phyloP scores from a whole-genome alignment of 2,797 vertebrate genomes.

The Micromesistius poutassou region DNA sequence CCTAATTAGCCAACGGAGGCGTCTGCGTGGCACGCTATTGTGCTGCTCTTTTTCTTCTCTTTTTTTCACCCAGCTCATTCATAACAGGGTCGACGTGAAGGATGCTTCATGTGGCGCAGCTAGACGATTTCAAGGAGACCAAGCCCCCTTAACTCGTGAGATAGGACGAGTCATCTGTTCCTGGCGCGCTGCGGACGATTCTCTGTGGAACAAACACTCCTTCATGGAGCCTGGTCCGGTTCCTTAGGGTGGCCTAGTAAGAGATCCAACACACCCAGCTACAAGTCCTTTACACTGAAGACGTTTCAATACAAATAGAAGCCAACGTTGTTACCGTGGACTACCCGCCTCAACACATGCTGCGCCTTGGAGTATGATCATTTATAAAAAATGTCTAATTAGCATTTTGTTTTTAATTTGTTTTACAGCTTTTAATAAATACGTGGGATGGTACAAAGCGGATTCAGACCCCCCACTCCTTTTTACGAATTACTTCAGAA shows the following conservation, averaged over 20 bases:
- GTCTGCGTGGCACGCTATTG: background rate
- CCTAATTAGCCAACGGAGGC: slow-evolving; percentile 54
- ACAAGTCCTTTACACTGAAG: background rate
- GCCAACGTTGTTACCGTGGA: background rate
- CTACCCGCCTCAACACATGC: background rate
- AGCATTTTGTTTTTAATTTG: background rate
- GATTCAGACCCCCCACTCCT: background rate
- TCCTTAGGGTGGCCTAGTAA: background rate
- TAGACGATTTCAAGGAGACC: background rate
- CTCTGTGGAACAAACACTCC: background rate
- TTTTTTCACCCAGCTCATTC: background rate
- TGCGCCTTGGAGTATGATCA: background rate
- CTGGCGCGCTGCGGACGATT: background rate
- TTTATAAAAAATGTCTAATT: background rate
- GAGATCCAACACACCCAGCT: background rate
- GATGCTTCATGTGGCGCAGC: background rate
- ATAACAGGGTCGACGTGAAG: background rate
- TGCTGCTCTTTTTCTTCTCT: background rate
- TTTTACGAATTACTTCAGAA: background rate
- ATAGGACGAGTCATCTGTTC: background rate
- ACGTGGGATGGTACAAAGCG: background rate
- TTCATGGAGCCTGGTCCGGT: background rate
- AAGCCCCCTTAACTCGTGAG: background rate
- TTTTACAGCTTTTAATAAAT: background rate
- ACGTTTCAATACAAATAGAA: background rate